Conservation (phyloP, 2,888 invertebrate genomes). For the Anoplius nigerrimus region DNA sequence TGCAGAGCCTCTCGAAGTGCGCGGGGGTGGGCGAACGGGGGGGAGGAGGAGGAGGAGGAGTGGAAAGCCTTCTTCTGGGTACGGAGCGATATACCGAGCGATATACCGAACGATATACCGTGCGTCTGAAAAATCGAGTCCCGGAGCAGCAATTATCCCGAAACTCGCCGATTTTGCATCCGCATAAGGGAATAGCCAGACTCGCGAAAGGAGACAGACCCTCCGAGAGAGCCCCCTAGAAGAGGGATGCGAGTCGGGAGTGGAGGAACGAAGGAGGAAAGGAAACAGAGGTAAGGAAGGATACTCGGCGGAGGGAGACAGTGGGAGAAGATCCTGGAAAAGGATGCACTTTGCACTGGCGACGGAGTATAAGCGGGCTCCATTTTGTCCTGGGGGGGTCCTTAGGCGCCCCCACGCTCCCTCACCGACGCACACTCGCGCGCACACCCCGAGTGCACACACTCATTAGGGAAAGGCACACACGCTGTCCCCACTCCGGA, state of each 20-base stretch:
- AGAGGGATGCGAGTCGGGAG: not conserved
- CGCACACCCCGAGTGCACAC: conserved; percentile 47
- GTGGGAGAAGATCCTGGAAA: conserved; percentile 56
- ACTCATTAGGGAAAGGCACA: conserved; percentile 53
- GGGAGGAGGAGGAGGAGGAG: not conserved
- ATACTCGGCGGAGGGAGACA: conserved; percentile 24
- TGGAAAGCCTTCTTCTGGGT: conserved; percentile 43
- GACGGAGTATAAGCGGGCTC: conserved; percentile 70
- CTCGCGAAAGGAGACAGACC: conserved; percentile 14
- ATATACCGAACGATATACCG: conserved; percentile 52
- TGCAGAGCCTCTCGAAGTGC: conserved; percentile 26
- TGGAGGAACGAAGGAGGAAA: conserved; percentile 38
- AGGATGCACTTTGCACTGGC: conserved; percentile 68
- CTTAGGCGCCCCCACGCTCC: conserved; percentile 58
- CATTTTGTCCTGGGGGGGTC: conserved; percentile 72
- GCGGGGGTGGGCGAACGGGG: not conserved
- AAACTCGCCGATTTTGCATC: conserved; percentile 58
- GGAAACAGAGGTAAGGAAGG: conserved; percentile 21
- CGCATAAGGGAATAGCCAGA: conserved; percentile 52
- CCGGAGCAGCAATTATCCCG: conserved; percentile 62
- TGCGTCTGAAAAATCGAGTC: conserved; percentile 52
- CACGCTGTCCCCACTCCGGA: conserved; percentile 39
- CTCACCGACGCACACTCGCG: conserved; percentile 43
- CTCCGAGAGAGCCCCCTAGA: not conserved
- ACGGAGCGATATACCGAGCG: conserved; percentile 51